Base-by-base conservation (phyloP, 2,113 vertebrate genomes). In the Hippocampus barbouri region DNA sequence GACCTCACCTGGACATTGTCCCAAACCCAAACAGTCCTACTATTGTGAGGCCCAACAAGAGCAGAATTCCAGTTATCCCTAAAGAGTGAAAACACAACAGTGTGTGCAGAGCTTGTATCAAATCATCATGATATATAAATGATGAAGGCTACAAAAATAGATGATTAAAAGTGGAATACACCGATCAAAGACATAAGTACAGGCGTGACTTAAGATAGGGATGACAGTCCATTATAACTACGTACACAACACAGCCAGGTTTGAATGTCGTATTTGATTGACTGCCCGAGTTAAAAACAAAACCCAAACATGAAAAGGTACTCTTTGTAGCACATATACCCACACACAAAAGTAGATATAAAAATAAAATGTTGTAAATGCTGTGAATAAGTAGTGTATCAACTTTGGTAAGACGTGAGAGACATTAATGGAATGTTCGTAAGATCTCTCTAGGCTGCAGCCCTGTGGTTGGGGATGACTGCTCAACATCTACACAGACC, bases 1-100 rank as follows among this genome's bases (percentile, higher is more conserved):
- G 65, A 66, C 65, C 41, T 47, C 65, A 47, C 65, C 65, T 66
- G 65, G 25, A 49, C 23, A 65, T 65, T 65, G 62, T 65, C 62
- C 62, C 21, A 65, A 41, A 65, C 62, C 38, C 62, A 65, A 65
- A 65, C 62, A 65, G 62, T 65, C 62, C 62, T 40, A 65, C 38
- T 65, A 65, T 43, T 43, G 62, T 43, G 62, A 65, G 40, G 40
- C 62, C 27, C 66, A 67, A 67, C 47, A 49, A 51, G 66, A 47
- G 47, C 66, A 67, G 27, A 67, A 21, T 49, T 53, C 43, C 45
- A 67, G 47, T 30, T 67, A 67, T 27, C 66, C 66, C 47, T 49
- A 53, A 53, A 34, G 27, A 53, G 66, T 53, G 47, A 67, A 53
- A 67, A 67, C 25, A 67, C 20, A 20, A 18, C 8, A 34, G 47